These are phyloP conservation scores for Solea solea DNA, from an alignment of 2,113 vertebrate genomes.

Conservation along the genomic window DNA sequence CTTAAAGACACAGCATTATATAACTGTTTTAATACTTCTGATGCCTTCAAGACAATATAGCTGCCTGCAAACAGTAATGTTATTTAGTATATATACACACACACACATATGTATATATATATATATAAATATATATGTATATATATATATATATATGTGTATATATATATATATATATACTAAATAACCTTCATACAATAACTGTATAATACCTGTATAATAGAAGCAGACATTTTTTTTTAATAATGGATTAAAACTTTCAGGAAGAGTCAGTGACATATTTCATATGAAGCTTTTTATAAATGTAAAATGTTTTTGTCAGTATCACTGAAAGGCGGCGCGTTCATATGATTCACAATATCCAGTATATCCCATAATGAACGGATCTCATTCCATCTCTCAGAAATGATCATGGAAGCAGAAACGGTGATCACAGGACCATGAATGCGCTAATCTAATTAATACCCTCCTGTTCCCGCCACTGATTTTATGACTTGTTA, in stretches of 20 bases:
- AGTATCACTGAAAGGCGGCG: conserved; percentile 2
- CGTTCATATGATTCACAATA: conserved; percentile 46
- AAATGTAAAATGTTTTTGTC: conserved; percentile 40
- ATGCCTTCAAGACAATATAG: too few relatives aligned
- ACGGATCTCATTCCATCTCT: conserved; percentile 69
- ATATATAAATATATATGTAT: too few relatives aligned
- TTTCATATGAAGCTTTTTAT: conserved; percentile 1
- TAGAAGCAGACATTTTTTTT: neutral
- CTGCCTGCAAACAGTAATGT: too few relatives aligned
- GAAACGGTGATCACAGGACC: conserved; percentile 76
- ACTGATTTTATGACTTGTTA: conserved; percentile 81
- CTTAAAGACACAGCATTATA: too few relatives aligned
- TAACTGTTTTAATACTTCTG: too few relatives aligned
- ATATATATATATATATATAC: too few relatives aligned
- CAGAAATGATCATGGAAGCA: conserved; percentile 74
- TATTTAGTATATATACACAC: too few relatives aligned
- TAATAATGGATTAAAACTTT: conserved; percentile 5
- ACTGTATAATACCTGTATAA: neutral
- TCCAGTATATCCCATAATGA: conserved; percentile 54
- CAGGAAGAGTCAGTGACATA: neutral
- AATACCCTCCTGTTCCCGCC: conserved; percentile 76
- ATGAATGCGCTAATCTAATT: conserved; percentile 81
- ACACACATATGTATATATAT: too few relatives aligned
- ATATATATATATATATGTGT: too few relatives aligned
- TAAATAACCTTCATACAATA: too few relatives aligned